A percentile compares a stretch with the other conserved stretches of the same genome.
phyloP scores from a whole-genome alignment of 2,888 invertebrate genomes.

The Drosophila leonis region DNA sequence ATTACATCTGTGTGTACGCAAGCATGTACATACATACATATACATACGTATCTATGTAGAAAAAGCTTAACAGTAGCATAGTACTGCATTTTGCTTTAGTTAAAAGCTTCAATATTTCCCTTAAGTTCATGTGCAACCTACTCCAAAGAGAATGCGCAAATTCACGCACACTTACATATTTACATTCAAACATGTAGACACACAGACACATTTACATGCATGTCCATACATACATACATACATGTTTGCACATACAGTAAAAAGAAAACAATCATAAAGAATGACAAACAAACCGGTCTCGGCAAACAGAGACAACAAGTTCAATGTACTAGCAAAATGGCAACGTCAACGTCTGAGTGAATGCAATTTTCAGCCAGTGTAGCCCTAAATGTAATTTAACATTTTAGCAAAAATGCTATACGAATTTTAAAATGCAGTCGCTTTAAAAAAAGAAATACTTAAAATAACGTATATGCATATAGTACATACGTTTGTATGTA shows the following conservation, averaged over 20 bases:
- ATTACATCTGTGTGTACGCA: not conserved
- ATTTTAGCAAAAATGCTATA: slow-evolving; percentile 17
- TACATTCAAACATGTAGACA: not conserved
- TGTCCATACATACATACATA: not conserved
- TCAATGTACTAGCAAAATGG: slow-evolving; percentile 62
- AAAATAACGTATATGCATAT: slow-evolving; percentile 8
- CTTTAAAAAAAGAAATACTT: slow-evolving; percentile 25
- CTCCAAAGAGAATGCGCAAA: slow-evolving; percentile 30
- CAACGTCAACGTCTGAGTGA: slow-evolving; percentile 17
- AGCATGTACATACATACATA: slow-evolving; percentile 6
- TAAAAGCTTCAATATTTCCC: slow-evolving; percentile 3
- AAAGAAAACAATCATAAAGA: slow-evolving; percentile 27
- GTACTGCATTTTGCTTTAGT: not conserved
- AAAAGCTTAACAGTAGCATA: slow-evolving; percentile 1
- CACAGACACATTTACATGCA: not conserved
- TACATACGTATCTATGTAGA: slow-evolving; percentile 1
- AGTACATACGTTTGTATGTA: not conserved
- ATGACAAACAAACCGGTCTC: slow-evolving; percentile 30
- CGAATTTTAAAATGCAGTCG: not conserved
- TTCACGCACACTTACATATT: not conserved
- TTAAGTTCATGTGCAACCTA: slow-evolving; percentile 8
- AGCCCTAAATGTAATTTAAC: slow-evolving; percentile 14
- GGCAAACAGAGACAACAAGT: slow-evolving; percentile 52
- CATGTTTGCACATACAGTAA: slow-evolving; percentile 15
- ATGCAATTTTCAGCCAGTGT: slow-evolving; percentile 16